Base-by-base conservation (phyloP, 2,797 vertebrate species). In the Xenopus petersii region DNA sequence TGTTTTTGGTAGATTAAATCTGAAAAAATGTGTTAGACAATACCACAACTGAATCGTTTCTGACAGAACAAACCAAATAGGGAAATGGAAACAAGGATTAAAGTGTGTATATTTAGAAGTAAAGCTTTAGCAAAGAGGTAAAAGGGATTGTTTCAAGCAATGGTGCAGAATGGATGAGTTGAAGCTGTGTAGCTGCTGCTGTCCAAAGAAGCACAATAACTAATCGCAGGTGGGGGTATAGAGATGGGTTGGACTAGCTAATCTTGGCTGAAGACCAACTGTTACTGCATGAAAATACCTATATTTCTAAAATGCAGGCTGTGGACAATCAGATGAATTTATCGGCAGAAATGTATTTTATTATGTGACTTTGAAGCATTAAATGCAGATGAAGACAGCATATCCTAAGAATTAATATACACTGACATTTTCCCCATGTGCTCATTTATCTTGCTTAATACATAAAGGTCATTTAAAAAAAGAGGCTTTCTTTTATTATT, bases 11-110 rank as follows among this genome's bases (percentile, higher is more conserved):
- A 33, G 30, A 63, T 63, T 63, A 15, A 36, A 63, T 33, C 12
- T 33, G 61, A 63, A 33, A 8, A 33, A 63, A 63, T 63, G 30
- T 63, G 12, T 63, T 63, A 13, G 36, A 63, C 26, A 63, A 63
- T 13, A 63, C 2, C 26, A 36, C 30, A 12, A 63, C 15, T 36
- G 61, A 63, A 63, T 63, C 12, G 21, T 63, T 63, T 63, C 24
- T 63, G 61, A 63, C 26, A 63, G 61, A 63, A 36, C 26, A 63
- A 63, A 36, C 61, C 11, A 63, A 33, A 63, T 10, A 4, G 30
- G 42, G 12, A 8, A 63, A 42, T 63, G 30, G 61, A 63, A 33
- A 63, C 26, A 63, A 36, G 30, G n/a, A 58, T 58, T 58, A 58
- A 58, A 58, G n/a, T 17, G n/a, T 58, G 10, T 58, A 58, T 15